These are phyloP conservation scores for Chrysochloris asiatica DNA, from an alignment of 2,113 vertebrate genomes.

Conservation along the genomic window DNA sequence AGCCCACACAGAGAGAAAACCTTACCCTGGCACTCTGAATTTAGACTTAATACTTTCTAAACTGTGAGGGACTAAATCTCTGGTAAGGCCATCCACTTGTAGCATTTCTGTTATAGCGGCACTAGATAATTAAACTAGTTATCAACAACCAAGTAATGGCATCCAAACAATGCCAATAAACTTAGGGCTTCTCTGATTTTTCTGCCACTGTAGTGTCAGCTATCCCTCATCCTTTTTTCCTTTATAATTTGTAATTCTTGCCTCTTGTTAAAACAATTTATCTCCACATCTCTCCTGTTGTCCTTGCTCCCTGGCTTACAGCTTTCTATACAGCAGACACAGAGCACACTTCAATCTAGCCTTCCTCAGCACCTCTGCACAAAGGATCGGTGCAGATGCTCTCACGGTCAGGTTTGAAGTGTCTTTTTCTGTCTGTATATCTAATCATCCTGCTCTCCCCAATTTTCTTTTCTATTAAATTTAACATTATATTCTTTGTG, in stretches of 20 bases:
- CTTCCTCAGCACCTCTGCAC: neutral
- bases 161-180: neutral
- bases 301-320: neutral
- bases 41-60: neutral
- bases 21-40: neutral
- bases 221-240: neutral
- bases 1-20: too few relatives aligned
- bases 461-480: slow-evolving; percentile 18
- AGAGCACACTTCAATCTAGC: neutral
- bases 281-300: neutral
- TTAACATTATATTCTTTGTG: slow-evolving; percentile 19
- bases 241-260: neutral
- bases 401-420: neutral
- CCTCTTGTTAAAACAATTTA: neutral
- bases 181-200: neutral
- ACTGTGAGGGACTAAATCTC: neutral
- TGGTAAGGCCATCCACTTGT: neutral
- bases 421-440: slow-evolving; percentile 6
- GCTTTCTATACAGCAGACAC: neutral
- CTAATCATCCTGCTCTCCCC: neutral
- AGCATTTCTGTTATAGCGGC: neutral
- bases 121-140: neutral
- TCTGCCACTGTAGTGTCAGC: neutral
- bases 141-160: neutral
- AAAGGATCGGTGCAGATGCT: neutral